phyloP scores from a whole-genome alignment of 1,140 invertebrate species.

The roundworm (Caenorhabditis elegans) region WBcel235 BX284604.4:10734001-10734500 shows the following conservation, averaged over 20 bases:
- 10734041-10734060: background rate
- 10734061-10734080: background rate
- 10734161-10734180: background rate
- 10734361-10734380: no score
- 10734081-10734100: background rate
- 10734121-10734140: conserved; percentile 1
- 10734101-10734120: background rate
- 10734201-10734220: background rate
- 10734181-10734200: background rate
- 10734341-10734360: background rate
- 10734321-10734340: background rate
- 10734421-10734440: background rate
- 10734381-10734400: no score
- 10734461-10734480: background rate
- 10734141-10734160: background rate
- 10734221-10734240: background rate
- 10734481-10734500: background rate
- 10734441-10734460: background rate
- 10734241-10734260: background rate
- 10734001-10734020: background rate
- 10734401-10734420: no score
- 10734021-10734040: background rate
- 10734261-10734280: conserved; percentile 9
- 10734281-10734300: background rate
- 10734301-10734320: background rate